phyloP scores from a whole-genome alignment of 1,140 invertebrate genomes.

The Planococcus citri region DNA sequence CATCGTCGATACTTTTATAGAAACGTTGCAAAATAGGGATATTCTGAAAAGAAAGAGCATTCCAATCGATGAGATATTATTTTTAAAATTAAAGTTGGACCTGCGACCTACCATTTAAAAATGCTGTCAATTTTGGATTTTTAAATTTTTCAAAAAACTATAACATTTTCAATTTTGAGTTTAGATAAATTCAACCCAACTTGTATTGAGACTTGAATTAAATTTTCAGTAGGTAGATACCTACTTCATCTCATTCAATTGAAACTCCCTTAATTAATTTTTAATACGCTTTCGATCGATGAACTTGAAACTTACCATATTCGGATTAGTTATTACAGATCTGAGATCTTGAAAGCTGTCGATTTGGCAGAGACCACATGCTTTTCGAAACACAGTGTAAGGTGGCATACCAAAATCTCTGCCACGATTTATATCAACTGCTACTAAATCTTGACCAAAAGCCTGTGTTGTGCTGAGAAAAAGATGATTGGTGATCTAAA shows the following conservation, averaged over 20 bases:
- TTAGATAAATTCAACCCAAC: no score
- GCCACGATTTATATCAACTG: slow-evolving; percentile 60
- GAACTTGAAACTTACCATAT: background rate
- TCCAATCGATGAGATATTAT: background rate
- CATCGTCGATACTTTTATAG: slow-evolving; percentile 54
- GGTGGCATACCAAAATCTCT: slow-evolving; percentile 80
- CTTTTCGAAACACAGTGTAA: slow-evolving; percentile 63
- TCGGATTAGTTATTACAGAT: background rate
- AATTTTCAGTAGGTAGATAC: no score
- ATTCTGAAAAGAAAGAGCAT: slow-evolving; percentile 32
- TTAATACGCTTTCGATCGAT: no score
- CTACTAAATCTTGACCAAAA: slow-evolving; percentile 19
- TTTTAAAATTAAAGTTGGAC: background rate
- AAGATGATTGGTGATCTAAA: background rate
- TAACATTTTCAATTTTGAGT: no score
- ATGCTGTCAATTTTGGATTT: background rate
- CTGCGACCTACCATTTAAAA: background rate
- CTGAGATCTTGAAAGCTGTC: slow-evolving; percentile 40
- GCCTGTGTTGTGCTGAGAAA: background rate
- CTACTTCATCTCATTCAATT: no score
- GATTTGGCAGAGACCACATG: slow-evolving; percentile 51
- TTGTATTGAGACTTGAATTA: no score
- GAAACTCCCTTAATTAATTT: no score
- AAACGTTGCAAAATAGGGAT: slow-evolving; percentile 36
- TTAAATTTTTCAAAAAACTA: background rate